These are phyloP conservation scores for Todiramphus saurophagus DNA, from an alignment of 2,113 vertebrate genomes.

Conservation along the genomic window DNA sequence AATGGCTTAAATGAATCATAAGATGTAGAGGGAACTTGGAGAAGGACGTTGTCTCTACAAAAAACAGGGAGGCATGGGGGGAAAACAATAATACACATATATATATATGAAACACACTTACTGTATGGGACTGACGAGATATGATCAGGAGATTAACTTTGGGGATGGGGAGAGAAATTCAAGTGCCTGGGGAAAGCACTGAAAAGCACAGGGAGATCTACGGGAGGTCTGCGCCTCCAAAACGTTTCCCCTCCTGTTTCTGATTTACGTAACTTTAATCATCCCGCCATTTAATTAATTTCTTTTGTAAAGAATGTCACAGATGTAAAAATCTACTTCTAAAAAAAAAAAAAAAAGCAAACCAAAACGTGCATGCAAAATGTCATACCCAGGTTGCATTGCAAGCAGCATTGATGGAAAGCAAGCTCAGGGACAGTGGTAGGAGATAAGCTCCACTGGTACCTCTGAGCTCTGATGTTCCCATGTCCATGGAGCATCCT, in stretches of 20 bases:
- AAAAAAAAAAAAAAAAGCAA: not conserved
- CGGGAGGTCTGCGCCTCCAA: conserved; percentile 43
- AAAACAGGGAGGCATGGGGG: not conserved
- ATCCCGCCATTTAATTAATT: conserved; percentile 59
- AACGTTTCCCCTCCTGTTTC: conserved; percentile 66
- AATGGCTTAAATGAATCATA: conserved; percentile 51
- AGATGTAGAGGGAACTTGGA: conserved; percentile 3
- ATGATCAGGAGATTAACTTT: conserved; percentile 51
- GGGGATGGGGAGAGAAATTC: conserved; percentile 45
- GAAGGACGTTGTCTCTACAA: not conserved
- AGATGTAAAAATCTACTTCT: conserved; percentile 38
- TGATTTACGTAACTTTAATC: conserved; percentile 61
- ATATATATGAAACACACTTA: not conserved
- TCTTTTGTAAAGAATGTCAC: conserved; percentile 64
- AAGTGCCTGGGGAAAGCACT: conserved; percentile 53
- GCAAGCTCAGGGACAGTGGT: not conserved
- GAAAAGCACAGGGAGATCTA: conserved; percentile 30
- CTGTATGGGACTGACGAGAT: conserved; percentile 28
- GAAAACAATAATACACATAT: not conserved
- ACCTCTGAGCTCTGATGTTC: not conserved
- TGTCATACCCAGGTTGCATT: not conserved
- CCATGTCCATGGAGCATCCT: not conserved
- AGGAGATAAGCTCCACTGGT: not conserved
- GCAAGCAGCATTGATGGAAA: not conserved
- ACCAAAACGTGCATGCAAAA: not conserved